phyloP scores from a whole-genome alignment of 2,888 invertebrate species.

The Ametastegia equiseti region DNA sequence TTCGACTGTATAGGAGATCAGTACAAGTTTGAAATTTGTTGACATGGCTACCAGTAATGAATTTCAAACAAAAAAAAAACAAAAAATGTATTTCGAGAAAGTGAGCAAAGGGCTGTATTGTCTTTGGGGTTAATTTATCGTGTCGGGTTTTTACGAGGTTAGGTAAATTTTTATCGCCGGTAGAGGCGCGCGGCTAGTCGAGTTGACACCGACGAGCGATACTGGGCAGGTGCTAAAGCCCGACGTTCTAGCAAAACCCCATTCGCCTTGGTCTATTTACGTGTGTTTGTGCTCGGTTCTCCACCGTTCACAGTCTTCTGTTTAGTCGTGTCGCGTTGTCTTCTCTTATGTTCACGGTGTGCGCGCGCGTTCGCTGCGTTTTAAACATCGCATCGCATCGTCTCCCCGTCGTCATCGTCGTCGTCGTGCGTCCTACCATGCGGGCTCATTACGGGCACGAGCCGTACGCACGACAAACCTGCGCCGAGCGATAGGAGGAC shows the following conservation, averaged over 20 bases:
- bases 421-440: conserved; percentile 54
- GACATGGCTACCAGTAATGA: neutral
- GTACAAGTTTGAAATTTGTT: neutral
- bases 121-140: neutral
- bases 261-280: conserved; percentile 45
- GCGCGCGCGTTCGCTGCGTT: conserved; percentile 21
- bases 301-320: no score
- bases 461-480: conserved; percentile 60
- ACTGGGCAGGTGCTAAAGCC: conserved; percentile 36
- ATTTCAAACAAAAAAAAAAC: no score
- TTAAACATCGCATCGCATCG: conserved; percentile 38
- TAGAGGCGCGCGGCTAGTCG: neutral
- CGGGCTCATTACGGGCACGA: conserved; percentile 74
- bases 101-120: no score
- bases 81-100: neutral
- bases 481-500: conserved; percentile 41
- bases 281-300: neutral
- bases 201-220: neutral
- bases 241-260: conserved; percentile 18
- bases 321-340: neutral
- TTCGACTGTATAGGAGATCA: no score
- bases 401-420: conserved; percentile 37
- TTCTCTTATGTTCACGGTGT: conserved; percentile 2
- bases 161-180: conserved; percentile 1
- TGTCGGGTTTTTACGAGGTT: neutral